Conservation (phyloP, 2,113 vertebrate species). For the Speoplatyrhinus poulsoni region DNA sequence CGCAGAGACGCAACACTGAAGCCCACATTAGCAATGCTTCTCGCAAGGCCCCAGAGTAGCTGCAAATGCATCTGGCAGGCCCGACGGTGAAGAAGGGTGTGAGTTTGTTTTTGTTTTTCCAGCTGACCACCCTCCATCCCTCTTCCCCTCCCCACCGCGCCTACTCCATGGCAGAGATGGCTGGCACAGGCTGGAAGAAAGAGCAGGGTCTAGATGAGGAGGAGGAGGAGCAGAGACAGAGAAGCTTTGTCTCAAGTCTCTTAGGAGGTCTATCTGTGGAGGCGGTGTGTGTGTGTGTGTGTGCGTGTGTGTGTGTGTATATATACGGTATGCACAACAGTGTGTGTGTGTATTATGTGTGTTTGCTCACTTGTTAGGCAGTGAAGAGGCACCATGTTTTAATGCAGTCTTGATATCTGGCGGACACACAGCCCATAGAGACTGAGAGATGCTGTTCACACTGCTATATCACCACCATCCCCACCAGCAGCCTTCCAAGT, state of each 20-base stretch:
- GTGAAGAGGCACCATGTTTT: conserved; percentile 11
- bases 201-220: conserved; percentile 13
- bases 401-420: conserved; percentile 24
- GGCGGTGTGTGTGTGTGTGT: conserved; percentile 4
- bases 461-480: no score
- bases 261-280: background rate
- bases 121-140: conserved; percentile 19
- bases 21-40: background rate
- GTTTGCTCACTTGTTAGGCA: conserved; percentile 20
- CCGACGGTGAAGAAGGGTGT: conserved; percentile 15
- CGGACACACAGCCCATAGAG: no score
- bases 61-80: conserved; percentile 25
- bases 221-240: conserved; percentile 50
- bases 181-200: conserved; percentile 19
- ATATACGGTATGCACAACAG: background rate
- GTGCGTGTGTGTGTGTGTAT: background rate
- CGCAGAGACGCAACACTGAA: no score
- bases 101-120: conserved; percentile 37
- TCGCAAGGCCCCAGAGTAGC: background rate
- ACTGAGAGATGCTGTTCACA: no score
- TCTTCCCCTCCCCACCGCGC: background rate
- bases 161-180: conserved; percentile 30
- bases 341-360: conserved; percentile 8
- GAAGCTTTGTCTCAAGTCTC: conserved; percentile 3
- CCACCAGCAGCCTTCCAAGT: conserved; percentile 38